These are phyloP conservation scores for Ptilorrhoa leucosticta DNA, from an alignment of 2,113 vertebrate genomes.

Conservation along the genomic window DNA sequence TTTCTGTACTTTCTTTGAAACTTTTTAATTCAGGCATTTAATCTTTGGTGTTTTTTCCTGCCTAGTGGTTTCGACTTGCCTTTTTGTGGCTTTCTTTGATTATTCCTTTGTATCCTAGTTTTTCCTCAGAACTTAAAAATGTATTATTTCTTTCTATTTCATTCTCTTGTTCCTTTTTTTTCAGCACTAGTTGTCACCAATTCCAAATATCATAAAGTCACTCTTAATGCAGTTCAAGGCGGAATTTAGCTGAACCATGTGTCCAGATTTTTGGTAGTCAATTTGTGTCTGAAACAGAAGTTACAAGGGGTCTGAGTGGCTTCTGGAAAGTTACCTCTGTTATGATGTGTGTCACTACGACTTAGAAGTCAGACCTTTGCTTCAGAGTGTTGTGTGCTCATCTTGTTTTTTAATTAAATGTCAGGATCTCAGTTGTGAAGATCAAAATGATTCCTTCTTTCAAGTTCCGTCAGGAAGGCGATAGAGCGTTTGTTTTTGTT, in stretches of 20 bases:
- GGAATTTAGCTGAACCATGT: background rate
- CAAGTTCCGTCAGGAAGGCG: background rate
- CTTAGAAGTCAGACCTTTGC: background rate
- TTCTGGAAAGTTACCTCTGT: background rate
- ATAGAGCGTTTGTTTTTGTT: background rate
- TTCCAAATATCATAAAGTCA: background rate
- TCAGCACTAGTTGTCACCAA: background rate
- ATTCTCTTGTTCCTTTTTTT: background rate
- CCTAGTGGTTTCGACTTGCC: background rate
- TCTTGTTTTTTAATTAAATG: slow-evolving; percentile 44
- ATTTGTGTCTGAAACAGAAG: background rate
- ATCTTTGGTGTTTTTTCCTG: background rate
- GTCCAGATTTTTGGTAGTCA: background rate
- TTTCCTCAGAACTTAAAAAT: slow-evolving; percentile 9
- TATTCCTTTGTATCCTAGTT: slow-evolving; percentile 23
- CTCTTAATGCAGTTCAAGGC: background rate
- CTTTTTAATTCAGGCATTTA: background rate
- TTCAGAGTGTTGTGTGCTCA: background rate
- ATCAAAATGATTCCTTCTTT: slow-evolving; percentile 50
- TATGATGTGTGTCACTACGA: background rate
- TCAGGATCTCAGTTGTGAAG: slow-evolving; percentile 11
- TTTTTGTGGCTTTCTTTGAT: slow-evolving; percentile 30
- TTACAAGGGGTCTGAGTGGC: background rate
- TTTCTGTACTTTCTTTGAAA: background rate
- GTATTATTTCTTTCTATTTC: background rate